Conservation (phyloP, 1,140 invertebrate genomes). For the Drosophila sechellia region DNA sequence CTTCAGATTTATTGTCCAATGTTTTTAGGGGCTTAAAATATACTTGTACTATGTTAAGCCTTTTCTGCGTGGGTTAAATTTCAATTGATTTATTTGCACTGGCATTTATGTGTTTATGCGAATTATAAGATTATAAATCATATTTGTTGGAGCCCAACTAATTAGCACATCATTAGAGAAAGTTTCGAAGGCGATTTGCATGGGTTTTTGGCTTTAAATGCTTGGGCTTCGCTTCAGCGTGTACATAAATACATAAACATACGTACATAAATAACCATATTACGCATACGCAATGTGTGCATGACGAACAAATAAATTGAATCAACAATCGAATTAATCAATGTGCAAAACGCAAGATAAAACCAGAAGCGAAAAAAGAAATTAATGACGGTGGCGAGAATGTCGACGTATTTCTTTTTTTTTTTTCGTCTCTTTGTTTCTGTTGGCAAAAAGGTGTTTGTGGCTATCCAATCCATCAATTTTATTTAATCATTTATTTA, state of each 20-base stretch:
- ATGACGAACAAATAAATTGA: constrained; percentile 44
- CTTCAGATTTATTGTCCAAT: too few species aligned
- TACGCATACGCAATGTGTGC: constrained; percentile 26
- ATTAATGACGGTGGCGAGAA: constrained; percentile 27
- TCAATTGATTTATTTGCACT: constrained; percentile 14
- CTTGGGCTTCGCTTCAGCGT: too few species aligned
- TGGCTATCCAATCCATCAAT: constrained; percentile 56
- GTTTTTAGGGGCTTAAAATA: too few species aligned
- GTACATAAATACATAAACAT: too few species aligned
- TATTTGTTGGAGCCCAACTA: constrained; percentile 40
- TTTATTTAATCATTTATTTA: constrained; percentile 74
- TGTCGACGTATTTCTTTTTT: background rate
- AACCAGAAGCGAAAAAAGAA: constrained; percentile 25
- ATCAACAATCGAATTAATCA: constrained; percentile 64
- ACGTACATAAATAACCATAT: constrained; percentile 7
- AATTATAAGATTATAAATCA: constrained; percentile 42
- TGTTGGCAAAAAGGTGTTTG: constrained; percentile 15
- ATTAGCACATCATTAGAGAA: constrained; percentile 61
- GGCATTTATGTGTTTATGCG: constrained; percentile 3
- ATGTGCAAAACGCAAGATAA: constrained; percentile 33
- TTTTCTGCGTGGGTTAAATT: too few species aligned
- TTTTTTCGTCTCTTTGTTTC: constrained; percentile 1
- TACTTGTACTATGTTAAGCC: too few species aligned
- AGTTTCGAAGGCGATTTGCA: too few species aligned
- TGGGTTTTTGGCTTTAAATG: too few species aligned